Evolutionary conservation across 2,797 vertebrate species (phyloP).

Genomic region (Poeciliopsis presidionis): DNA sequence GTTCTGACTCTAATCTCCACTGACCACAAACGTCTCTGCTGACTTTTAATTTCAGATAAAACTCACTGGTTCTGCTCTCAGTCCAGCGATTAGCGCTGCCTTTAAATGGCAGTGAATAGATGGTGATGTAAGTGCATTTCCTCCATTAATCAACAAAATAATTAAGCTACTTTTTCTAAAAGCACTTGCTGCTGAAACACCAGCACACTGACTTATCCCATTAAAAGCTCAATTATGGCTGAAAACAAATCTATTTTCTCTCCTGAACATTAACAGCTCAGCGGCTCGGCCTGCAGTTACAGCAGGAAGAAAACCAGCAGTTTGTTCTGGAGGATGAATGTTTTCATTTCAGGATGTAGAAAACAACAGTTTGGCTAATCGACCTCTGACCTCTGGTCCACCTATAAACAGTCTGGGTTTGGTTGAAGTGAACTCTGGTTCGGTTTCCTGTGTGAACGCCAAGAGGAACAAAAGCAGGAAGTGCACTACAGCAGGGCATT

Average conservation of each 20-base stretch:
- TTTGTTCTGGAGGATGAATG: too few relatives aligned
- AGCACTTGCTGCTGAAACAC: constrained; percentile 7
- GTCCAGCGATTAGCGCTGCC: neutral
- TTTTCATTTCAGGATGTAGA: too few relatives aligned
- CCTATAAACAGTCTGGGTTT: too few relatives aligned
- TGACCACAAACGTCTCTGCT: neutral
- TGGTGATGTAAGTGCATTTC: constrained; percentile 3
- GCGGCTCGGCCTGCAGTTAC: neutral
- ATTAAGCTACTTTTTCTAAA: constrained; percentile 4
- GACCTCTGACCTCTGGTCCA: too few relatives aligned
- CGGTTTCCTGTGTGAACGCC: too few relatives aligned
- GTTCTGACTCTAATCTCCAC: neutral
- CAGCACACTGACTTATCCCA: constrained; percentile 10
- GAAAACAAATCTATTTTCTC: constrained; percentile 3
- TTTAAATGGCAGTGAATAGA: neutral
- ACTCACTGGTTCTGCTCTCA: neutral
- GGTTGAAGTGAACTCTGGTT: too few relatives aligned
- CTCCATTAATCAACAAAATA: constrained; percentile 3
- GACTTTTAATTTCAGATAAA: constrained; percentile 4
- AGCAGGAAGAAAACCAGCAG: neutral
- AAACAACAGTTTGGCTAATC: too few relatives aligned
- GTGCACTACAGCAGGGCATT: too few relatives aligned
- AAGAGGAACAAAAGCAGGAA: too few relatives aligned
- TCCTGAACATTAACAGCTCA: constrained; percentile 1
- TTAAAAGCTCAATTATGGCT: constrained; percentile 7